phyloP scores from a whole-genome alignment of 2,797 vertebrate species.

The Miopithecus talapoin region DNA sequence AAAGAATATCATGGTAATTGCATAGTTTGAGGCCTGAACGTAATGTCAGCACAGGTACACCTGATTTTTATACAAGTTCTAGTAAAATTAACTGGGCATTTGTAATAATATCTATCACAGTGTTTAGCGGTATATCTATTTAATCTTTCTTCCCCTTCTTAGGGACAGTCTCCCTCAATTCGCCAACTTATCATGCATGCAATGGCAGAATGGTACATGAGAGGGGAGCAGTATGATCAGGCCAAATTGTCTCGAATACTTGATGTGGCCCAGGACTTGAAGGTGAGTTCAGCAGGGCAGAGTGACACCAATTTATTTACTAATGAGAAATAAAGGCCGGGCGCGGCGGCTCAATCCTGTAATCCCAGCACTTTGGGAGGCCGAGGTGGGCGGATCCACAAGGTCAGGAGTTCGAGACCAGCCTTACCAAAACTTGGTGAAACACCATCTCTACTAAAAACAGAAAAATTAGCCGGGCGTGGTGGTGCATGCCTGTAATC shows the following conservation, averaged over 20 bases:
- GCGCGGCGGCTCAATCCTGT: too few relatives aligned
- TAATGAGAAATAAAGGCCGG: background rate
- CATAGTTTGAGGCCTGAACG: background rate
- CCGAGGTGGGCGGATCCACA: too few relatives aligned
- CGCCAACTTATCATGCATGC: conserved; percentile 99
- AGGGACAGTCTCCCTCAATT: conserved; percentile 99
- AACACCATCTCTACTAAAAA: too few relatives aligned
- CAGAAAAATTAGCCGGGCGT: too few relatives aligned
- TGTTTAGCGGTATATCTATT: background rate
- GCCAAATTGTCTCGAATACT: conserved; percentile 98
- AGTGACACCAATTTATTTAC: background rate
- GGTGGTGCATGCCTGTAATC: too few relatives aligned
- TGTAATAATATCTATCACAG: background rate
- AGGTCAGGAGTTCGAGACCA: too few relatives aligned
- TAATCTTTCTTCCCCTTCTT: conserved; percentile 47
- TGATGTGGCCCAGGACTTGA: conserved; percentile 99
- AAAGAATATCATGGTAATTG: background rate
- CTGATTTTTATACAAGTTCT: background rate
- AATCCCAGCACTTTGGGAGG: too few relatives aligned
- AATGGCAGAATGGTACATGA: conserved; percentile 99
- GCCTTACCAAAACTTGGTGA: too few relatives aligned
- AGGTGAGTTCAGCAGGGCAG: conserved; percentile 86
- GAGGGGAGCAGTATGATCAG: conserved; percentile 99
- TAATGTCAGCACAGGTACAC: background rate
- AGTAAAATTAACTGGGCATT: background rate